Evolutionary conservation across 2,113 vertebrate species (phyloP).

Genomic region (Crotalus viridis): DNA sequence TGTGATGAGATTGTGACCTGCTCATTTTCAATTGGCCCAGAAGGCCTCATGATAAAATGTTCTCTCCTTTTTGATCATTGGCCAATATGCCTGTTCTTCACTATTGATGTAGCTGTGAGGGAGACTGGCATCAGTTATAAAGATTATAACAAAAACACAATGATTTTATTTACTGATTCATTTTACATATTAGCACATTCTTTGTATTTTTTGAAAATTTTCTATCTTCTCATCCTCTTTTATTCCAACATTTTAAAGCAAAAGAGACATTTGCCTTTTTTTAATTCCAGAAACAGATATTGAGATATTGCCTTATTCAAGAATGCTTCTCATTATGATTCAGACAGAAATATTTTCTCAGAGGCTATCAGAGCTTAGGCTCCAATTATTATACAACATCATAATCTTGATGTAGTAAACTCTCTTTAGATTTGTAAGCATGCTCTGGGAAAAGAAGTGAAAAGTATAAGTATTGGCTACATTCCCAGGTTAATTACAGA

Average conservation of each 20-base stretch:
- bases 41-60: background rate
- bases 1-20: background rate
- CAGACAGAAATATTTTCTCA: background rate
- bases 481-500: background rate
- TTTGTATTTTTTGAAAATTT: background rate
- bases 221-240: background rate
- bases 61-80: background rate
- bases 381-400: background rate
- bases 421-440: background rate
- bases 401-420: background rate
- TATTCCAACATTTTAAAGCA: background rate
- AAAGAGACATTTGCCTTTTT: background rate
- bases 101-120: background rate
- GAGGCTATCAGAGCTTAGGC: background rate
- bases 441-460: background rate
- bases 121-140: background rate
- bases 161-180: background rate
- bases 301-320: background rate
- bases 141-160: background rate
- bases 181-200: background rate
- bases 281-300: background rate
- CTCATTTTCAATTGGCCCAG: background rate
- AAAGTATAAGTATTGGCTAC: background rate
- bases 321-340: background rate
- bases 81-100: background rate